Percentiles rank a stretch among this genome's conserved stretches.
Evolutionary conservation across 2,888 invertebrate species (phyloP).

Genomic region (Latheticus oryzae): DNA sequence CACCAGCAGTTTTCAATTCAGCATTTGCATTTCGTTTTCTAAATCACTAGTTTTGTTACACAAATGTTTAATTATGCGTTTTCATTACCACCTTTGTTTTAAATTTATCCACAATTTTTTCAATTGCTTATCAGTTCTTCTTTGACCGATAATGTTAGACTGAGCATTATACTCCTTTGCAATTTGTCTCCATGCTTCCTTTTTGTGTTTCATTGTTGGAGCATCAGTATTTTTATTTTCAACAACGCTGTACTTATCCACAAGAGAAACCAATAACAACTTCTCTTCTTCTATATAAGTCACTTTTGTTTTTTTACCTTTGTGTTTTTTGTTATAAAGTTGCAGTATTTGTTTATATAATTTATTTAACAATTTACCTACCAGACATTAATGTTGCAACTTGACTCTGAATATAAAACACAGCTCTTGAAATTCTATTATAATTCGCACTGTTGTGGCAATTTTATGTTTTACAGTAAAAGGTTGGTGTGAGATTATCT

Average conservation of each 20-base stretch:
- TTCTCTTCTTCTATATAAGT: constrained; percentile 2
- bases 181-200: background rate
- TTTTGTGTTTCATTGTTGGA: background rate
- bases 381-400: background rate
- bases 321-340: background rate
- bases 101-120: constrained; percentile 6
- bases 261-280: background rate
- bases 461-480: no score
- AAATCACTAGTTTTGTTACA: background rate
- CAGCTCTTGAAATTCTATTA: no score
- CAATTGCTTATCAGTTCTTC: background rate
- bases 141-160: background rate
- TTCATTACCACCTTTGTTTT: background rate
- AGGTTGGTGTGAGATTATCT: no score
- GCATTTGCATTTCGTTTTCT: no score
- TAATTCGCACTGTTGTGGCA: no score
- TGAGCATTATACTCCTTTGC: constrained; percentile 1
- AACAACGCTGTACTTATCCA: background rate
- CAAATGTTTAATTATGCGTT: constrained; percentile 2
- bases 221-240: constrained; percentile 6
- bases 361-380: no score
- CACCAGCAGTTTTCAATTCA: no score
- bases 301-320: background rate
- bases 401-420: background rate
- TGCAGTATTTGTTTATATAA: background rate